A percentile compares a stretch with the other conserved stretches of the same genome.
Evolutionary conservation across 2,797 vertebrate species (phyloP).

Genomic region (Clarias fuscus): DNA sequence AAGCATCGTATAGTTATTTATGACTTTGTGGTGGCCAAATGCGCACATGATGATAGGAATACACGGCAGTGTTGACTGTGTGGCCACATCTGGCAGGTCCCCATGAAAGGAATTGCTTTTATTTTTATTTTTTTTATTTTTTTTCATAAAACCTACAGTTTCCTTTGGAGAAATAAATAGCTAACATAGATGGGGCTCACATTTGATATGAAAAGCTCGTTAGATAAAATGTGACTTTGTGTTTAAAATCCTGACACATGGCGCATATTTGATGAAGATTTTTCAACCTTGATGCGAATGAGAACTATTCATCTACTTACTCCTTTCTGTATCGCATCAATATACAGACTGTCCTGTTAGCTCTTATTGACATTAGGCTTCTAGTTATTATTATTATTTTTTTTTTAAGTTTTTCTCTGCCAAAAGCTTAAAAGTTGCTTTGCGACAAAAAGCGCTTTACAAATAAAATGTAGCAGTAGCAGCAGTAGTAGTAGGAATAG

Average conservation of each 20-base stretch:
- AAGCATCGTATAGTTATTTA: constrained; percentile 5
- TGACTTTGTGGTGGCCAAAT: neutral
- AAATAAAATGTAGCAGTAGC: no score
- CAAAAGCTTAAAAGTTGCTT: no score
- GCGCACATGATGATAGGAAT: neutral
- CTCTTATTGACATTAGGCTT: neutral
- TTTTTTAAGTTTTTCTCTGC: neutral
- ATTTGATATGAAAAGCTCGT: neutral
- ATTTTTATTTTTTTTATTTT: neutral
- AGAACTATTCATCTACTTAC: neutral
- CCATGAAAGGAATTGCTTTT: neutral
- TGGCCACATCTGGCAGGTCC: neutral
- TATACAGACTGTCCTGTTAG: neutral
- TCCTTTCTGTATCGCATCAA: neutral
- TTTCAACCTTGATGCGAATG: neutral
- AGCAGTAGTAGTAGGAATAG: neutral
- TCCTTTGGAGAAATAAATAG: neutral
- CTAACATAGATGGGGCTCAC: neutral
- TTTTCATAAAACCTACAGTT: neutral
- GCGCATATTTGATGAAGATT: neutral
- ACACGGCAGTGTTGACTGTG: neutral
- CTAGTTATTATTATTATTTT: neutral
- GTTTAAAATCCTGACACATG: neutral
- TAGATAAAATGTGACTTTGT: neutral
- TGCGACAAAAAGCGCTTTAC: no score